These are phyloP conservation scores for Lepeophtheirus salmonis DNA, from an alignment of 1,140 invertebrate genomes.

Conservation along the genomic window DNA sequence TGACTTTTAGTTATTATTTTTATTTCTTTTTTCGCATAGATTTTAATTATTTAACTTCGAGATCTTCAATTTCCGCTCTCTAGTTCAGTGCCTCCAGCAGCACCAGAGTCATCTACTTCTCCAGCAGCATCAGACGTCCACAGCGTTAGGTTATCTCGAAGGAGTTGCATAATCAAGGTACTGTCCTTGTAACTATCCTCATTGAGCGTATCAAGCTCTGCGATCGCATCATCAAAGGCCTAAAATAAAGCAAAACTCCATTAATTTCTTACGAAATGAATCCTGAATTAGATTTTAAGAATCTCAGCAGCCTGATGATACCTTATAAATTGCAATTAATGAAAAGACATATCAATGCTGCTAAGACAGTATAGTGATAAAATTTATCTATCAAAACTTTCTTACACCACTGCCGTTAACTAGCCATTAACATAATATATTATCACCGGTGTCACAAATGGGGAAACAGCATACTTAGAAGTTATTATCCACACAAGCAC, in stretches of 20 bases:
- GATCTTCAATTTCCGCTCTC: constrained; percentile 2
- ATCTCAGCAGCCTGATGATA: too few species aligned
- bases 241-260: neutral
- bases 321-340: too few species aligned
- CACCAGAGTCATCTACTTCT: constrained; percentile 21
- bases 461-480: too few species aligned
- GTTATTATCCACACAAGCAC: neutral
- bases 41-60: neutral
- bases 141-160: constrained; percentile 38
- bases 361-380: too few species aligned
- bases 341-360: too few species aligned
- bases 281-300: too few species aligned
- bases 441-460: too few species aligned
- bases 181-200: constrained; percentile 40
- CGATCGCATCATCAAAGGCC: constrained; percentile 39
- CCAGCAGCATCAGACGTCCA: constrained; percentile 37
- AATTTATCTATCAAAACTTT: too few species aligned
- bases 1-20: neutral
- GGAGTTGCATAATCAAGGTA: constrained; percentile 39
- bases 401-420: too few species aligned
- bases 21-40: neutral
- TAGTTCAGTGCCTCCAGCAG: neutral
- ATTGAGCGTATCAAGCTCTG: constrained; percentile 35
- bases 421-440: too few species aligned
- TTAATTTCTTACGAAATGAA: neutral